These are phyloP conservation scores for Gymnodraco acuticeps DNA, from an alignment of 2,797 vertebrate genomes.

Conservation along the genomic window DNA sequence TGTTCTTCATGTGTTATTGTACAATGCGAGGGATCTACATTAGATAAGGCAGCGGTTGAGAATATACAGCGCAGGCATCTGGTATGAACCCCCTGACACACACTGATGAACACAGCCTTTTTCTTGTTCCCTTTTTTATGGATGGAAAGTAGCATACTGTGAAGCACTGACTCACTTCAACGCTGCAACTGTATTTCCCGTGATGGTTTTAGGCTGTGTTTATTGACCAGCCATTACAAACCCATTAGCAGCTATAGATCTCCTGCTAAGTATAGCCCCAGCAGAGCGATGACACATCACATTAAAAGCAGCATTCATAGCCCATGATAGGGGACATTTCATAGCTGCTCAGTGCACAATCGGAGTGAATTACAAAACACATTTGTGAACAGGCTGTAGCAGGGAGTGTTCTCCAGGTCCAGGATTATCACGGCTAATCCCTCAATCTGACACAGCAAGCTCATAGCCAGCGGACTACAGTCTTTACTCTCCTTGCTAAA, in stretches of 20 bases:
- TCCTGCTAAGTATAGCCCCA: conserved; percentile 51
- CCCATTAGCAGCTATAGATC: conserved; percentile 67
- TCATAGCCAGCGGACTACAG: conserved; percentile 40
- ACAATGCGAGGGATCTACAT: neutral
- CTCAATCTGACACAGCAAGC: conserved; percentile 76
- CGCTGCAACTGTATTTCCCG: conserved; percentile 16
- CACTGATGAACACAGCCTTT: conserved; percentile 5
- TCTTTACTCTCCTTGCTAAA: conserved; percentile 31
- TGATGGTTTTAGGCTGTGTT: conserved; percentile 44
- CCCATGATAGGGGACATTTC: conserved; percentile 34
- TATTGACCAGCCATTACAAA: conserved; percentile 66
- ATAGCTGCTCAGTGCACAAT: conserved; percentile 28
- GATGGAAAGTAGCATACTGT: conserved; percentile 7
- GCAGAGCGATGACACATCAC: conserved; percentile 61
- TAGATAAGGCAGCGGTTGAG: neutral
- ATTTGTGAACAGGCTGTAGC: conserved; percentile 40
- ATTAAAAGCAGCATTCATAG: conserved; percentile 34
- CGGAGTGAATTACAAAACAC: conserved; percentile 45
- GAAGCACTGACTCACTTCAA: conserved; percentile 17
- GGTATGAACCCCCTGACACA: neutral
- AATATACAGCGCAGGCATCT: neutral
- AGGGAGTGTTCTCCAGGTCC: conserved; percentile 64
- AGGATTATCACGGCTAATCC: conserved; percentile 79
- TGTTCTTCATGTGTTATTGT: neutral
- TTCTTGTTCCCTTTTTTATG: neutral